A percentile compares a stretch with the other conserved stretches of the same genome.
phyloP scores from a whole-genome alignment of 2,113 vertebrate species.

The Channa maculata region DNA sequence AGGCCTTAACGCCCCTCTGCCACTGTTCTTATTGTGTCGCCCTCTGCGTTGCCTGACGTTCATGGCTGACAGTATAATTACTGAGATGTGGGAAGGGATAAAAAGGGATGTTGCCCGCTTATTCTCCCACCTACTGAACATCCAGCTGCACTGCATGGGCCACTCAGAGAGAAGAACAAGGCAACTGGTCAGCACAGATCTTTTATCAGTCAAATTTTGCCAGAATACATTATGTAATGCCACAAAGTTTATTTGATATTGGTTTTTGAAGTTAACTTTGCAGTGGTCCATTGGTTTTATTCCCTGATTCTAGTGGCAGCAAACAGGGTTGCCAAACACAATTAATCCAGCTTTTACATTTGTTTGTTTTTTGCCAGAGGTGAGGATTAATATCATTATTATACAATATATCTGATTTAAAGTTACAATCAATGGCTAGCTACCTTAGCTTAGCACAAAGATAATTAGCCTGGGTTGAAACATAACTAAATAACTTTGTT shows the following conservation, averaged over 20 bases:
- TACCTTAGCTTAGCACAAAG: too few relatives aligned
- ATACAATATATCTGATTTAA: too few relatives aligned
- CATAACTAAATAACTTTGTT: not conserved
- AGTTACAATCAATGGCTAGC: too few relatives aligned
- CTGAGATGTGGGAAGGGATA: conserved; percentile 83
- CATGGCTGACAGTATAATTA: conserved; percentile 89
- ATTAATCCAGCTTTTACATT: too few relatives aligned
- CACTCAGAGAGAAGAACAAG: conserved; percentile 15
- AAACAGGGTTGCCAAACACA: too few relatives aligned
- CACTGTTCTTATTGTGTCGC: conserved; percentile 82
- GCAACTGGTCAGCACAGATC: conserved; percentile 4
- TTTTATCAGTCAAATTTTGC: conserved; percentile 1
- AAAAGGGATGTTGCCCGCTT: conserved; percentile 78
- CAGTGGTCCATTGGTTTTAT: too few relatives aligned
- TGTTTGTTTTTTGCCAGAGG: too few relatives aligned
- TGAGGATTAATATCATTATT: too few relatives aligned
- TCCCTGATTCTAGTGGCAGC: too few relatives aligned
- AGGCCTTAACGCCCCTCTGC: conserved; percentile 81
- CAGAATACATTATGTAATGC: not conserved
- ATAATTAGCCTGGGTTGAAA: too few relatives aligned
- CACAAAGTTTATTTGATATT: too few relatives aligned
- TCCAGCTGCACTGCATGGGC: conserved; percentile 83
- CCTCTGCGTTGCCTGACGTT: conserved; percentile 80
- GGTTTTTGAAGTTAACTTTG: too few relatives aligned
- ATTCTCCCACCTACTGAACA: conserved; percentile 87